These are phyloP conservation scores for Caenorhabditis parvicauda DNA, from an alignment of 2,888 invertebrate species.

Conservation along the genomic window DNA sequence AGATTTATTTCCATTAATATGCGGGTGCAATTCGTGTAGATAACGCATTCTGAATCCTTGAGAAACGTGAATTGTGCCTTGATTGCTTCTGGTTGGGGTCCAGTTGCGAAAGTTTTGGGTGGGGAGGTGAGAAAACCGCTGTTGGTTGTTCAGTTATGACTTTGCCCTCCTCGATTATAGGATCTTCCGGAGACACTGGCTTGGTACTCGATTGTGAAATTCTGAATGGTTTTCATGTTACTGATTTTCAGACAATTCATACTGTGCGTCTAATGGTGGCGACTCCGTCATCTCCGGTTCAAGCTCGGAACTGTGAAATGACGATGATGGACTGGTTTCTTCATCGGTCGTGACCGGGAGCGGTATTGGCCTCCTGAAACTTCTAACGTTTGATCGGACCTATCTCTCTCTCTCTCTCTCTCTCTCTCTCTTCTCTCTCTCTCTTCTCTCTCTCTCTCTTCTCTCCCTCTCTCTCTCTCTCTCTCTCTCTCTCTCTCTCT, in stretches of 20 bases:
- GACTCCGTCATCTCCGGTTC: constrained; percentile 24
- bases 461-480: no score
- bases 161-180: neutral
- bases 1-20: constrained; percentile 3
- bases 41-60: constrained; percentile 20
- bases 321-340: constrained; percentile 11
- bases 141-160: neutral
- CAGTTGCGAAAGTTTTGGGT: constrained; percentile 1
- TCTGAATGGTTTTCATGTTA: no score
- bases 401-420: no score
- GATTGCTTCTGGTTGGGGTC: neutral
- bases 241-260: no score
- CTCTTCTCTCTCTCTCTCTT: no score
- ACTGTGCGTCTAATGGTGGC: no score
- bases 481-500: no score
- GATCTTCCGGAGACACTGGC: constrained; percentile 13
- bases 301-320: constrained; percentile 17
- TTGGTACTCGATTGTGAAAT: constrained; percentile 27
- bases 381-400: neutral
- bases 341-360: constrained; percentile 8
- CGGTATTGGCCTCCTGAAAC: constrained; percentile 2
- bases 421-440: no score
- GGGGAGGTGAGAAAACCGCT: constrained; percentile 18
- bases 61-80: constrained; percentile 12
- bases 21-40: constrained; percentile 17